Evolutionary conservation across 2,888 invertebrate species (phyloP), one percentile per base, ranked within the genome.

Genomic region (Lasius fuliginosus): DNA sequence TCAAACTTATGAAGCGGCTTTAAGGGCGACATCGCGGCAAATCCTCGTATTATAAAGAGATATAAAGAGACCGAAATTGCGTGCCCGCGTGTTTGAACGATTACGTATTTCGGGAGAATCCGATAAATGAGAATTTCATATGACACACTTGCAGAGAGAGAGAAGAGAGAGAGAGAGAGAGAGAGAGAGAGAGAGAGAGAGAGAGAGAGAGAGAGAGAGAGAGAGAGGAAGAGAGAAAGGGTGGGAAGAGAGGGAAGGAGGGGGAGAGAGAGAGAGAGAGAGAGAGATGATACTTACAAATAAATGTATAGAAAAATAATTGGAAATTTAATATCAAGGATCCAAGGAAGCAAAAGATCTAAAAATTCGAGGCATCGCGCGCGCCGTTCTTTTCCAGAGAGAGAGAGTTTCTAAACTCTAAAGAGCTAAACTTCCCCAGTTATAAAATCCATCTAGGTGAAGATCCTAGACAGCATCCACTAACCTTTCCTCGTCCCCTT

Each of bases 1-100:
- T 81, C 71, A 81, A 79, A 79, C 71, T 81, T 81, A 71, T 81
- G 60, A 79, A 71, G 71, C 69, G 23, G 42, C 58, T 79, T 79
- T 79, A 58, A 79, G 58, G 42, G 12, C 58, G 42, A 58, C 12
- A 58, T 79, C 42, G 77, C 27, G 58, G 58, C 33, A 71, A 79
- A 79, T 71, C 79, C 79, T 42, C 18, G 33, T 60, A 60, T 79
- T 79, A 79, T 71, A 71, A 81, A 71, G 46, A 36, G 36, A 36
- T 36, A 36, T 27, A 18, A 27, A 71, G 18, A 36, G 60, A 71
- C 71, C 27, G 60, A 62, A 71, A 81, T 79, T 81, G 71, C 60
- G 23, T 60, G 30, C 3, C 42, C 23, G 33, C 12, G 58, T 58
- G 77, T 23, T 33, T 42, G 58, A 56, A 42, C 58, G 53, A 81